These are phyloP conservation scores for Phalacrocorax aristotelis DNA, from an alignment of 2,113 vertebrate genomes.

Conservation along the genomic window DNA sequence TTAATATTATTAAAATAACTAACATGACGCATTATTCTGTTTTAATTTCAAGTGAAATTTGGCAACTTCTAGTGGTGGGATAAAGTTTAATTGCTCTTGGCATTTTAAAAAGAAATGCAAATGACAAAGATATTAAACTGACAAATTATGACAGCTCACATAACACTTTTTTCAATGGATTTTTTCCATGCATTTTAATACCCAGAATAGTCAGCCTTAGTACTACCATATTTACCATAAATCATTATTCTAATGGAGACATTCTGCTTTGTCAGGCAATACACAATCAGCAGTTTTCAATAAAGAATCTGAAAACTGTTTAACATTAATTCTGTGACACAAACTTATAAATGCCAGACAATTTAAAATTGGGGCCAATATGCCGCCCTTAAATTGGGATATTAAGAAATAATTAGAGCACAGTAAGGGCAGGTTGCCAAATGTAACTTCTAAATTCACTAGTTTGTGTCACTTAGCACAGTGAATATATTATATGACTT, in stretches of 20 bases:
- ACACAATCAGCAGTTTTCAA: conserved; percentile 46
- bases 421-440: conserved; percentile 27
- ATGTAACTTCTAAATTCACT: neutral
- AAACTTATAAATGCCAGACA: conserved; percentile 36
- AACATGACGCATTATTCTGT: neutral
- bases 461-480: neutral
- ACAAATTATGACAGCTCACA: conserved; percentile 30
- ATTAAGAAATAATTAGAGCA: conserved; percentile 59
- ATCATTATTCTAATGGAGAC: conserved; percentile 21
- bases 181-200: conserved; percentile 36
- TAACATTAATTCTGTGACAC: conserved; percentile 12
- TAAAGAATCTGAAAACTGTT: conserved; percentile 37
- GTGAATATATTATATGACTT: neutral
- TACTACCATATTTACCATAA: conserved; percentile 35
- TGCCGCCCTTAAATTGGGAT: conserved; percentile 45
- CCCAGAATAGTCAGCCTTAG: neutral
- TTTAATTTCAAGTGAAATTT: conserved; percentile 46
- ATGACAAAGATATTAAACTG: conserved; percentile 28
- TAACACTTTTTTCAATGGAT: conserved; percentile 23
- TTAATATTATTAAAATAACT: conserved; percentile 40
- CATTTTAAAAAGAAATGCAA: conserved; percentile 47
- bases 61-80: neutral
- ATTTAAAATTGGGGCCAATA: conserved; percentile 43
- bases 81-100: conserved; percentile 47
- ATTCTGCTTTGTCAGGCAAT: conserved; percentile 47